Evolutionary conservation across 1,140 invertebrate species (phyloP).

Genomic region (Bombyx mandarina): DNA sequence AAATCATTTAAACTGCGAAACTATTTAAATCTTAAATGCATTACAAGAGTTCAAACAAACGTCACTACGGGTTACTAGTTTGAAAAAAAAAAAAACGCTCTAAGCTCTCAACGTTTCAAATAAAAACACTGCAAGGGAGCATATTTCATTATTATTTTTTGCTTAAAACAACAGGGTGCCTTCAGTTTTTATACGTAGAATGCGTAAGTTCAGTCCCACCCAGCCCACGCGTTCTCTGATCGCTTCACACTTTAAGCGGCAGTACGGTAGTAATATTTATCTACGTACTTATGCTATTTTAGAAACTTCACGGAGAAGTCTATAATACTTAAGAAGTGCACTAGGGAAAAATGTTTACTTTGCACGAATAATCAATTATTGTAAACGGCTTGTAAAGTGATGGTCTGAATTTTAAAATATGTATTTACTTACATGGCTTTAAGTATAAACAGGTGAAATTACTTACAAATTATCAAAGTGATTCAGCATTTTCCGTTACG

Average conservation of each 20-base stretch:
- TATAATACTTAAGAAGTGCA: too few relatives aligned
- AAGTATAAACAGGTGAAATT: too few relatives aligned
- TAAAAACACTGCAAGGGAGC: conserved; percentile 55
- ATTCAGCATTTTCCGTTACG: too few relatives aligned
- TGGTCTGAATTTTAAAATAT: too few relatives aligned
- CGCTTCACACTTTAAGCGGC: conserved; percentile 66
- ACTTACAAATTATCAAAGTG: too few relatives aligned
- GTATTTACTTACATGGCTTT: too few relatives aligned
- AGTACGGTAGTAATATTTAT: conserved; percentile 53
- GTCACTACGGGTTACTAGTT: conserved; percentile 40
- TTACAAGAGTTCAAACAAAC: conserved; percentile 19
- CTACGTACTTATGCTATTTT: conserved; percentile 42
- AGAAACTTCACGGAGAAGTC: conserved; percentile 14
- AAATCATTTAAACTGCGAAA: too few relatives aligned
- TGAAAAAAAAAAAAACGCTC: conserved; percentile 49
- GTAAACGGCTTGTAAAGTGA: too few relatives aligned
- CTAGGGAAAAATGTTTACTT: too few relatives aligned
- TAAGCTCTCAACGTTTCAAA: conserved; percentile 55
- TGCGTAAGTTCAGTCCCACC: conserved; percentile 30
- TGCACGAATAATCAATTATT: too few relatives aligned
- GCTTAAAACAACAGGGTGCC: conserved; percentile 65
- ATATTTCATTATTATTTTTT: conserved; percentile 69
- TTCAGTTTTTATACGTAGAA: conserved; percentile 54
- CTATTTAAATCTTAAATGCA: too few relatives aligned
- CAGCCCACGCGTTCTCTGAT: conserved; percentile 48